A percentile compares a stretch with the other conserved stretches of the same genome.
Evolutionary conservation across 2,113 vertebrate species (phyloP).

Genomic region (Thymallus thymallus): DNA sequence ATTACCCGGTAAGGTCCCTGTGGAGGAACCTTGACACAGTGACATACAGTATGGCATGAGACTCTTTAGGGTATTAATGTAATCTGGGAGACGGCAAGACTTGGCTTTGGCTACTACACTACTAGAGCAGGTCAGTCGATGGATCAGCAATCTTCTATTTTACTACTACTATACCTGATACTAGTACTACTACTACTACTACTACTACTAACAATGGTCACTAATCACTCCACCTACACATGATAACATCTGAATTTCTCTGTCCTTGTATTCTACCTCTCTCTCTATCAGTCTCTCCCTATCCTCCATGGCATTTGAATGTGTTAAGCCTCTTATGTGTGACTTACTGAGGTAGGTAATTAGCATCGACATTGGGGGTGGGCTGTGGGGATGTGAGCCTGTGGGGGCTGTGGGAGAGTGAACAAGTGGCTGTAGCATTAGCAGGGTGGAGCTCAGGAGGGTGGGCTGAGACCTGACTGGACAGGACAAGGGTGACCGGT

Average conservation of each 20-base stretch:
- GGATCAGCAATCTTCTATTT: no score
- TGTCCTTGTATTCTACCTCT: constrained; percentile 14
- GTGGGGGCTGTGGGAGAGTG: constrained; percentile 24
- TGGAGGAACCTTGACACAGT: constrained; percentile 7
- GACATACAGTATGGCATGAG: constrained; percentile 38
- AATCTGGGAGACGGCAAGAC: constrained; percentile 27
- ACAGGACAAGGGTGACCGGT: constrained; percentile 30
- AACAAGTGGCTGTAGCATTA: constrained; percentile 47
- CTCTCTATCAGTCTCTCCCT: constrained; percentile 18
- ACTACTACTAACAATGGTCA: no score
- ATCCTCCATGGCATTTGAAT: constrained; percentile 62
- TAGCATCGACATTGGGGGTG: constrained; percentile 62
- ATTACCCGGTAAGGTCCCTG: neutral
- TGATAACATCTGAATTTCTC: neutral
- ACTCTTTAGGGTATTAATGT: constrained; percentile 43
- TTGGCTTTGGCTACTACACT: constrained; percentile 18
- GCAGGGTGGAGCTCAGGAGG: constrained; percentile 53
- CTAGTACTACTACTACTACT: neutral
- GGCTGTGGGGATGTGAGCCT: constrained; percentile 16
- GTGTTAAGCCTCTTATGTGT: constrained; percentile 77
- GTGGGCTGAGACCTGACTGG: constrained; percentile 23
- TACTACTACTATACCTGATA: neutral
- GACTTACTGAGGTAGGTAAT: constrained; percentile 64
- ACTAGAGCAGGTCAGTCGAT: constrained; percentile 15
- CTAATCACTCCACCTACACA: neutral